phyloP scores from a whole-genome alignment of 2,113 vertebrate species.

The Paradoxurus hermaphroditus region DNA sequence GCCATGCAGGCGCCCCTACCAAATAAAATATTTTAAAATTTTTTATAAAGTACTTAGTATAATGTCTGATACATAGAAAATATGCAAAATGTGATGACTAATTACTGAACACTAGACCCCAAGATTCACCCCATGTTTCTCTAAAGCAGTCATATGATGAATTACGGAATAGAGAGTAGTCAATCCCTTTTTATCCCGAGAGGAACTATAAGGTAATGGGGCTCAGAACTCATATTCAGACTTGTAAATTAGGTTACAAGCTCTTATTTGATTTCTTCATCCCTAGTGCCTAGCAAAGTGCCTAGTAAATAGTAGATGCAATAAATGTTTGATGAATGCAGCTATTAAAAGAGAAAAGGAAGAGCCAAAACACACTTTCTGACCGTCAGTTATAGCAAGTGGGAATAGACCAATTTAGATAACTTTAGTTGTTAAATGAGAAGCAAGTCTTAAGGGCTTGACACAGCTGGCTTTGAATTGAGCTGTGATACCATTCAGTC shows the following conservation, averaged over 20 bases:
- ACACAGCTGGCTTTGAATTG: slow-evolving; percentile 21
- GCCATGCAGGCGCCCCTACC: too few species aligned
- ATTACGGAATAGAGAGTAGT: background rate
- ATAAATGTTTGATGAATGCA: slow-evolving; percentile 52
- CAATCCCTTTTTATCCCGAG: background rate
- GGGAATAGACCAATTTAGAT: slow-evolving; percentile 63
- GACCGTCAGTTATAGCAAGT: slow-evolving; percentile 14
- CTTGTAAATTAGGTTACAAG: slow-evolving; percentile 44
- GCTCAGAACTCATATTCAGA: slow-evolving; percentile 16
- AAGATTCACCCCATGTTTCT: background rate
- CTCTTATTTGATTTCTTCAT: slow-evolving; percentile 45
- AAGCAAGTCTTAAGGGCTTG: slow-evolving; percentile 49
- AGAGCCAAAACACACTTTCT: slow-evolving; percentile 27
- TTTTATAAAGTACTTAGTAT: background rate
- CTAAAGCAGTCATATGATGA: background rate
- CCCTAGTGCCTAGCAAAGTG: slow-evolving; percentile 46
- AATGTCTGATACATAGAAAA: background rate
- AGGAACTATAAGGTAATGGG: background rate
- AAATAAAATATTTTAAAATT: background rate
- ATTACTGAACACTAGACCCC: background rate
- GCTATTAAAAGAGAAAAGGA: slow-evolving; percentile 41
- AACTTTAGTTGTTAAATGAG: slow-evolving; percentile 47
- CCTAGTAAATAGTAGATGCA: slow-evolving; percentile 52
- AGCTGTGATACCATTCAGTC: background rate
- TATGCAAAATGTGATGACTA: background rate